phyloP scores from a whole-genome alignment of 1,140 invertebrate species.

The Limonius californicus region DNA sequence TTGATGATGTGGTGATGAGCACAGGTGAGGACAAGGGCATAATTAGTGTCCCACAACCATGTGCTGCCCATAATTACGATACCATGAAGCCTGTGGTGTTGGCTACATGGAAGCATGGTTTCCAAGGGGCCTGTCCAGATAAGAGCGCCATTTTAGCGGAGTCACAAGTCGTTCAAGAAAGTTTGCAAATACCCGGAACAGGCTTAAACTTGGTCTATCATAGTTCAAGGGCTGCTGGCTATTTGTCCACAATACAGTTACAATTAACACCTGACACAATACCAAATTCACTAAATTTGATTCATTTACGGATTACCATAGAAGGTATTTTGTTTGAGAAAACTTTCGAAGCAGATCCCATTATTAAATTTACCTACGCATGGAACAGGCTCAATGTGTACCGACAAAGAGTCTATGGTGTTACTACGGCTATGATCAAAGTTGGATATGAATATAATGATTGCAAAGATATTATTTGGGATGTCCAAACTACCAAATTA shows the following conservation, averaged over 20 bases:
- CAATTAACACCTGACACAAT: conserved; percentile 85
- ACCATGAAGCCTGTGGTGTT: conserved; percentile 90
- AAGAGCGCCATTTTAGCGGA: conserved; percentile 89
- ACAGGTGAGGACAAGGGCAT: conserved; percentile 71
- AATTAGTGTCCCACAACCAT: conserved; percentile 65
- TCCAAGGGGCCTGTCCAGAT: conserved; percentile 91
- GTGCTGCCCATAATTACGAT: conserved; percentile 88
- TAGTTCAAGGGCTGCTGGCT: conserved; percentile 86
- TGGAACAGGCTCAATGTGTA: conserved; percentile 98
- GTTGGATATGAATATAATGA: conserved; percentile 94
- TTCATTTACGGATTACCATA: conserved; percentile 88
- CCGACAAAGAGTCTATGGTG: conserved; percentile 88
- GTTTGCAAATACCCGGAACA: conserved; percentile 86
- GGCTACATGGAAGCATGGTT: conserved; percentile 94
- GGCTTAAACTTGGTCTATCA: conserved; percentile 92
- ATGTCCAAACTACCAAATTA: conserved; percentile 89
- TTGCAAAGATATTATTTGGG: conserved; percentile 93
- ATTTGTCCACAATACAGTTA: conserved; percentile 90
- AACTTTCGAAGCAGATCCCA: conserved; percentile 90
- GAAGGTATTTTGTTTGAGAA: conserved; percentile 92
- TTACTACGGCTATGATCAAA: conserved; percentile 87
- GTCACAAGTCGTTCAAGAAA: conserved; percentile 94
- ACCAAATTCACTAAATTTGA: conserved; percentile 74
- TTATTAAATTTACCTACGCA: conserved; percentile 93
- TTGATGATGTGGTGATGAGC: conserved; percentile 83